phyloP scores from a whole-genome alignment of 2,888 invertebrate species.

The Patella pellucida region DNA sequence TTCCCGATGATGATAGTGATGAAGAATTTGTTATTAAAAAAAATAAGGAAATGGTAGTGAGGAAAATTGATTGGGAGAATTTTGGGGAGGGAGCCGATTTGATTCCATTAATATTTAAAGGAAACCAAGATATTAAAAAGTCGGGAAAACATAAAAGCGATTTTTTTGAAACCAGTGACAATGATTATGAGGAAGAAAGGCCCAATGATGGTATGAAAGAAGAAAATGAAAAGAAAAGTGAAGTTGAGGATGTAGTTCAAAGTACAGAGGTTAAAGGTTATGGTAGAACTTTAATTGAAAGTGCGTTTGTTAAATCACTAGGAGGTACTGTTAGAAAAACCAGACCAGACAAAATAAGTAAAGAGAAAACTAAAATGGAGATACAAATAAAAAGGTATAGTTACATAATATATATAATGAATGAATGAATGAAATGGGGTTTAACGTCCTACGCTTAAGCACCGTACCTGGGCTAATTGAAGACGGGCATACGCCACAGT shows the following conservation, averaged over 20 bases:
- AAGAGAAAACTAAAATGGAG: neutral
- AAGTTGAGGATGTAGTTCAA: slow-evolving; percentile 8
- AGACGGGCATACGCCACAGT: no score
- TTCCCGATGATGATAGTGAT: slow-evolving; percentile 10
- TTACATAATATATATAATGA: no score
- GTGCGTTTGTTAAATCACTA: neutral
- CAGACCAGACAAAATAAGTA: neutral
- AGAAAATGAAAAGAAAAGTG: slow-evolving; percentile 6
- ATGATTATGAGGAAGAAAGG: slow-evolving; percentile 27
- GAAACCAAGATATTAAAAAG: slow-evolving; percentile 12
- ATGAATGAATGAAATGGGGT: no score
- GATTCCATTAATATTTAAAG: slow-evolving; percentile 16
- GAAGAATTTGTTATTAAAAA: slow-evolving; percentile 26
- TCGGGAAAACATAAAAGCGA: slow-evolving; percentile 34
- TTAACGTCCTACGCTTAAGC: no score
- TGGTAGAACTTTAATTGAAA: neutral
- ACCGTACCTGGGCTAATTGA: no score
- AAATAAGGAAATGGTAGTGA: slow-evolving; percentile 47
- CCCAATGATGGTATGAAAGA: slow-evolving; percentile 14
- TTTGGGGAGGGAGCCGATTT: slow-evolving; percentile 22
- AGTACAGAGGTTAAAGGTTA: neutral
- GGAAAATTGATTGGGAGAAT: slow-evolving; percentile 42
- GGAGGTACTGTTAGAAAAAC: neutral
- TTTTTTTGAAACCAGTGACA: slow-evolving; percentile 36
- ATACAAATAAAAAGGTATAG: neutral